Base-by-base conservation (phyloP, 2,888 invertebrate genomes). In the Tenthredo amoena region DNA sequence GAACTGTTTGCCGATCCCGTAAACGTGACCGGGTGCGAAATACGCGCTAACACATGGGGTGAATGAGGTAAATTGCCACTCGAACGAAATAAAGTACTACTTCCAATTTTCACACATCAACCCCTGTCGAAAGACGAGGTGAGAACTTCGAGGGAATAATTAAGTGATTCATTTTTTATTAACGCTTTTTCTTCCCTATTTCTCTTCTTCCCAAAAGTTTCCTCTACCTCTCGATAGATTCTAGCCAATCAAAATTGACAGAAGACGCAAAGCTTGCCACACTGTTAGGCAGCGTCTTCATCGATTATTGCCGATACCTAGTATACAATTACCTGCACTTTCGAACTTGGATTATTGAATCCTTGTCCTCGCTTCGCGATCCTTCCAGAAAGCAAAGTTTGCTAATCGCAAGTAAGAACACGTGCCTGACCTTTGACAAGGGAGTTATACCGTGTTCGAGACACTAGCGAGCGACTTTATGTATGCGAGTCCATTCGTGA, bases 351-450 rank as follows among this genome's bases (percentile, higher is more conserved):
- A 55, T 55, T 55, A 77, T 77, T 55, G n/a, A 55, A 77, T 77
- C 55, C 34, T 55, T 2, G 34, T 31, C 18, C 34, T n/a, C 40
- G 26, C 31, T 47, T n/a, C 26, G 55, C 77, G 18, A 31, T 55
- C 31, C 43, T 21, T 10, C 34, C 40, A 62, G 58, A 40, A 18
- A 62, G 81, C 62, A 81, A 81, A 81, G 62, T 62, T 81, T 40
- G 10, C 62, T 81, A 81, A 81, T 81, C 81, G 40, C 62, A 26
- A 81, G 58, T 81, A 62, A 62, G 62, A 81, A 62, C 81, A 81
- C 81, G 81, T 81, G 81, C 81, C 81, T 81, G 81, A 81, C 81
- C 81, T 81, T 81, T 81, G 81, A 81, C 81, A 81, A 62, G 58
- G 5, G 81, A 81, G 62, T 62, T 77, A 62, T 62, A 77, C 81